phyloP scores from a whole-genome alignment of 2,888 invertebrate species.

The Drosophila prostipennis region DNA sequence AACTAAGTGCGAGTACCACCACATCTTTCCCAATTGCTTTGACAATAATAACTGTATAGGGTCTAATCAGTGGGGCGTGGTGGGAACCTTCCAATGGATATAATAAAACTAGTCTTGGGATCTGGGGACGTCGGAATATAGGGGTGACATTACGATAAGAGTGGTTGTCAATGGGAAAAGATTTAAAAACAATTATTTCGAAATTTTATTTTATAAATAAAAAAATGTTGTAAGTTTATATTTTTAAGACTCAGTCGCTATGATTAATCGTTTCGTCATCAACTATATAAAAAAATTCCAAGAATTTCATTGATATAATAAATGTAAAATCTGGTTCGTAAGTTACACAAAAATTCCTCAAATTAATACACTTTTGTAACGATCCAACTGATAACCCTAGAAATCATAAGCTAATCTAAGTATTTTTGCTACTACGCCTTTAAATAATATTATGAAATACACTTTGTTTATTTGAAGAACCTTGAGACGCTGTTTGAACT shows the following conservation, averaged over 20 bases:
- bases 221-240: background rate
- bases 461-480: background rate
- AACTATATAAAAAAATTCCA: background rate
- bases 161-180: background rate
- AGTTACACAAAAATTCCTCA: background rate
- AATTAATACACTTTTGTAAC: background rate
- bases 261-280: background rate
- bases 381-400: constrained; percentile 14
- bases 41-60: constrained; percentile 10
- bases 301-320: background rate
- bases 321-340: background rate
- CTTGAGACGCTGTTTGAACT: background rate
- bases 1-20: background rate
- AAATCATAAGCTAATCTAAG: background rate
- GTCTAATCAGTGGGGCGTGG: constrained; percentile 19
- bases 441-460: background rate
- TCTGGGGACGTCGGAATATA: background rate
- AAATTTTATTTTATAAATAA: no score
- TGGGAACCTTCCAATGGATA: constrained; percentile 10
- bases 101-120: constrained; percentile 1
- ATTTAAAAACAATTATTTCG: no score
- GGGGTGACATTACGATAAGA: background rate
- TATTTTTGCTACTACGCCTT: constrained; percentile 8
- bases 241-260: background rate
- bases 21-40: constrained; percentile 11